Percentiles rank a stretch among this genome's conserved stretches.
Conservation (phyloP, 2,888 invertebrate species). For the Catocala sponsa region DNA sequence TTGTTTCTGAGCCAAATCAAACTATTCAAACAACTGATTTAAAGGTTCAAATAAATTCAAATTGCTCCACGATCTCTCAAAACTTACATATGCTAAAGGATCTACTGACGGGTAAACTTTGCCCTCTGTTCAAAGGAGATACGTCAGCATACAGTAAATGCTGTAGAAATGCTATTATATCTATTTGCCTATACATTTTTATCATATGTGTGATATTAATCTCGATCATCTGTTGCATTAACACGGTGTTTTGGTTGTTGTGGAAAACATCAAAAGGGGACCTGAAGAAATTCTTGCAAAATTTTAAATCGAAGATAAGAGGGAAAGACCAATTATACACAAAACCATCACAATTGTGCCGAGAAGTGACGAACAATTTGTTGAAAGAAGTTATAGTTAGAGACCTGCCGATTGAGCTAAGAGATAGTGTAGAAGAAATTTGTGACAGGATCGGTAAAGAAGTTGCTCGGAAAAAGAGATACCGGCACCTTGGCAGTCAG, state of each 20-base stretch:
- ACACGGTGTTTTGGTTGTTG: conserved; percentile 51
- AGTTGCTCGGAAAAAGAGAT: conserved; percentile 63
- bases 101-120: conserved; percentile 67
- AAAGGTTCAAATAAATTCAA: conserved; percentile 61
- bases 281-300: conserved; percentile 35
- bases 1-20: conserved; percentile 49
- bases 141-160: conserved; percentile 55
- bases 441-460: conserved; percentile 67
- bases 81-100: conserved; percentile 69
- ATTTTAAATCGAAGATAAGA: conserved; percentile 38
- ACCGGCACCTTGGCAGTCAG: conserved; percentile 55
- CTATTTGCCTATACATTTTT: conserved; percentile 61
- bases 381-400: conserved; percentile 71
- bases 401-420: conserved; percentile 71
- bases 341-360: conserved; percentile 42
- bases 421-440: conserved; percentile 65
- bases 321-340: conserved; percentile 8
- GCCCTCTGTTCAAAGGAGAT: conserved; percentile 49
- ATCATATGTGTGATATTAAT: conserved; percentile 58
- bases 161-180: conserved; percentile 59
- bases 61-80: conserved; percentile 76
- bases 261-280: conserved; percentile 53
- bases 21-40: conserved; percentile 19
- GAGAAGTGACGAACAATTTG: conserved; percentile 61
- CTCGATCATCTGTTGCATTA: conserved; percentile 56